A percentile compares a stretch with the other conserved stretches of the same genome.
These are phyloP conservation scores for Drosophila aff. DNA, from an alignment of 1,140 invertebrate species.

Conservation along the genomic window DNA sequence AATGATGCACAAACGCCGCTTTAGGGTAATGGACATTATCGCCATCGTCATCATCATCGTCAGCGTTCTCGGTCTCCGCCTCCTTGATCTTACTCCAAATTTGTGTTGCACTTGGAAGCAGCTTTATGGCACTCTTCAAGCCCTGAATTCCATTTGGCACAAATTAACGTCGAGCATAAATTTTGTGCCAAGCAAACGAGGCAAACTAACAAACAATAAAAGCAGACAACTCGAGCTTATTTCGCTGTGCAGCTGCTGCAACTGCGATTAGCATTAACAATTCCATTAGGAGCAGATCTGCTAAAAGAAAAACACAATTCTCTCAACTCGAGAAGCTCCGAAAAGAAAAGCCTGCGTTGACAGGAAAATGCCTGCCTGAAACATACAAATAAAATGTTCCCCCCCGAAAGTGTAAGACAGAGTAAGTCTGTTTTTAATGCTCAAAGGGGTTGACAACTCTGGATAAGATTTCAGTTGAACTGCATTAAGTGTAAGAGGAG, in stretches of 20 bases:
- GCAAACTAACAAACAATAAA: conserved; percentile 39
- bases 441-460: conserved; percentile 25
- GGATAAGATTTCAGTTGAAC: conserved; percentile 7
- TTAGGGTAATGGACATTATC: conserved; percentile 40
- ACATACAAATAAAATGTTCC: neutral
- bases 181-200: conserved; percentile 41
- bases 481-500: neutral
- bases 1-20: conserved; percentile 71
- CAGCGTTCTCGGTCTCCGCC: neutral
- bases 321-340: conserved; percentile 30
- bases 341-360: conserved; percentile 64
- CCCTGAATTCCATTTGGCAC: conserved; percentile 46
- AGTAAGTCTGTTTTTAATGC: conserved; percentile 1
- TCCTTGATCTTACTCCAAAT: conserved; percentile 9
- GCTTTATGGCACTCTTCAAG: conserved; percentile 39
- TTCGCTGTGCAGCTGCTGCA: conserved; percentile 24
- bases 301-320: conserved; percentile 42
- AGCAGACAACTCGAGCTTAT: conserved; percentile 4
- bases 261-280: conserved; percentile 70
- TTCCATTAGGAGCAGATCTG: conserved; percentile 66
- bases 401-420: neutral
- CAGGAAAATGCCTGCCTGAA: conserved; percentile 20
- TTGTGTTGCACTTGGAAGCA: conserved; percentile 40
- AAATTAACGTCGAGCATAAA: conserved; percentile 54
- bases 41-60: conserved; percentile 30